Conservation (phyloP, 1,140 invertebrate genomes). For the Conus betulinus region DNA sequence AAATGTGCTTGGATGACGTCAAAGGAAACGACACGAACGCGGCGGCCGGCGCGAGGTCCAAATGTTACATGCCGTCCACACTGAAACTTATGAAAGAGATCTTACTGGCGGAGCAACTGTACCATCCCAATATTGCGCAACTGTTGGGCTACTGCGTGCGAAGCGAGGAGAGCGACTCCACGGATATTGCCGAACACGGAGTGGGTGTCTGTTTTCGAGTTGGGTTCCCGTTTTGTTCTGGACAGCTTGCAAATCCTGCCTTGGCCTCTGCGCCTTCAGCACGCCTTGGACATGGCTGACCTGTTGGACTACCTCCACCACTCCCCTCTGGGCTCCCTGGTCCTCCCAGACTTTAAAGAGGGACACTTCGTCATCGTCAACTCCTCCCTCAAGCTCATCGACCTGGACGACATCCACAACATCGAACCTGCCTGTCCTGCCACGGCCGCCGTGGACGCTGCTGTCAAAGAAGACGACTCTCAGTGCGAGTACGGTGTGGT, state of each 20-base stretch:
- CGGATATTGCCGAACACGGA: constrained; percentile 69
- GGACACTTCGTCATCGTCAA: constrained; percentile 69
- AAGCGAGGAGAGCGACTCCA: constrained; percentile 70
- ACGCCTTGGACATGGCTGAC: constrained; percentile 62
- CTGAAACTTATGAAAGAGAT: constrained; percentile 74
- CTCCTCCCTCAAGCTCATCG: constrained; percentile 68
- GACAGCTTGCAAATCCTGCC: constrained; percentile 61
- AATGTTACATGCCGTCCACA: constrained; percentile 68
- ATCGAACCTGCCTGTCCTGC: constrained; percentile 67
- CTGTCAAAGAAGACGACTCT: not conserved
- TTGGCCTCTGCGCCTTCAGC: constrained; percentile 54
- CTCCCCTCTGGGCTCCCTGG: constrained; percentile 70
- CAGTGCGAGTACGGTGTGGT: constrained; percentile 62
- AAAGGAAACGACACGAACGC: constrained; percentile 1
- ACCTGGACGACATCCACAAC: constrained; percentile 72
- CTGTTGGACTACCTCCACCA: constrained; percentile 69
- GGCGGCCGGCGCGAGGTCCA: not conserved
- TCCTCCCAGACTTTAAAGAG: constrained; percentile 71
- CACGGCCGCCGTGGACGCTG: constrained; percentile 1
- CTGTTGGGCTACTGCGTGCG: constrained; percentile 71
- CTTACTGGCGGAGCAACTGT: constrained; percentile 67
- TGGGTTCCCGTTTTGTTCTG: constrained; percentile 60
- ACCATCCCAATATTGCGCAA: constrained; percentile 64
- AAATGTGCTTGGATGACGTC: constrained; percentile 63
- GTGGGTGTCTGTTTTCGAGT: constrained; percentile 66